Evolutionary conservation across 2,113 vertebrate genomes (phyloP).

Genomic region (Urocolius indicus): DNA sequence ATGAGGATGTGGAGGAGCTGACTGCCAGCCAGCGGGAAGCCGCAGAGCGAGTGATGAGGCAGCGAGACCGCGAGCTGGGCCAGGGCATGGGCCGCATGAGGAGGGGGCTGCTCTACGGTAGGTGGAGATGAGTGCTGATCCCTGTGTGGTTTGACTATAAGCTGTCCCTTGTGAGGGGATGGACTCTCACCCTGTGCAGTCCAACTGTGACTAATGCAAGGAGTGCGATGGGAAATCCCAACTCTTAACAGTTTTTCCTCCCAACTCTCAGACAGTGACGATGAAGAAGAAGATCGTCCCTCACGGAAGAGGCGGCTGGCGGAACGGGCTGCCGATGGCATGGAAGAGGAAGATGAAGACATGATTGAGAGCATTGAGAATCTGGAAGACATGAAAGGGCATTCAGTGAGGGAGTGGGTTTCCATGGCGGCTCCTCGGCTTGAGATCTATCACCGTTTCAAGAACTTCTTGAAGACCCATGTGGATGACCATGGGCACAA

Average conservation of each 20-base stretch:
- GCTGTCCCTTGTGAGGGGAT: accelerated
- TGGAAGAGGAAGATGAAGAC: slow-evolving; percentile 87
- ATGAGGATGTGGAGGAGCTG: slow-evolving; percentile 91
- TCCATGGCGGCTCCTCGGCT: slow-evolving; percentile 93
- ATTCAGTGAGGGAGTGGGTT: slow-evolving; percentile 96
- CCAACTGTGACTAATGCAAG: background rate
- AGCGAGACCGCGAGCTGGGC: slow-evolving; percentile 86
- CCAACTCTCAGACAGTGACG: slow-evolving; percentile 86
- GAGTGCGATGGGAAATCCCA: background rate
- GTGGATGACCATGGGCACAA: slow-evolving; percentile 96
- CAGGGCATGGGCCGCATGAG: slow-evolving; percentile 85
- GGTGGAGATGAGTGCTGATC: background rate
- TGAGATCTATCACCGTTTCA: slow-evolving; percentile 98
- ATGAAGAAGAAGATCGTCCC: slow-evolving; percentile 92
- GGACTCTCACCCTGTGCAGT: accelerated
- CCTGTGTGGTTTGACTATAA: background rate
- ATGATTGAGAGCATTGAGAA: slow-evolving; percentile 99
- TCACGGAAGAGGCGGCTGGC: slow-evolving; percentile 85
- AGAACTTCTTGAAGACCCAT: slow-evolving; percentile 95
- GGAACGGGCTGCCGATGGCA: slow-evolving; percentile 88
- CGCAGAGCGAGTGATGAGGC: slow-evolving; percentile 89
- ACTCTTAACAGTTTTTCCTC: background rate
- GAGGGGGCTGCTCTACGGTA: slow-evolving; percentile 87
- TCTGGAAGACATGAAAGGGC: slow-evolving; percentile 97
- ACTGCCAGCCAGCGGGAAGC: slow-evolving; percentile 91